Conservation (phyloP, 2,888 invertebrate species). For the Parnassius orleans region DNA sequence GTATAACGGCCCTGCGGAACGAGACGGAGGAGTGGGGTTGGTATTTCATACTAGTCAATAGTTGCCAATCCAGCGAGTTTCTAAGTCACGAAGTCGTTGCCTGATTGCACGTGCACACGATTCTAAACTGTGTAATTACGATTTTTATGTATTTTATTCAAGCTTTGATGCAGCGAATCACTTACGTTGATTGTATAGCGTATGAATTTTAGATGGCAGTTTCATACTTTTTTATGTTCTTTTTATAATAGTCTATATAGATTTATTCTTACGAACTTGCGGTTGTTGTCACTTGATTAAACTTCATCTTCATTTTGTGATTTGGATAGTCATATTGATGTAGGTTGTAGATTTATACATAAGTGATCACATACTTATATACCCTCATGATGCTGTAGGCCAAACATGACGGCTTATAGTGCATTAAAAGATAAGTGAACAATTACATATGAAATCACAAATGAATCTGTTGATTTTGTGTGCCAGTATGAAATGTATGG, state of each 20-base stretch:
- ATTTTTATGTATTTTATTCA: conserved; percentile 37
- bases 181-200: conserved; percentile 31
- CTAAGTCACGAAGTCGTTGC: conserved; percentile 37
- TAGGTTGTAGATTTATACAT: no score
- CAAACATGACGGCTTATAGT: no score
- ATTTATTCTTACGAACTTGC: no score
- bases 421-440: no score
- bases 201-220: conserved; percentile 27
- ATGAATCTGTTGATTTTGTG: no score
- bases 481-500: no score
- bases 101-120: conserved; percentile 36
- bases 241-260: not conserved
- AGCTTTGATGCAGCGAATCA: conserved; percentile 38
- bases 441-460: no score
- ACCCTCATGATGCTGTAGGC: no score
- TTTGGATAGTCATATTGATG: no score
- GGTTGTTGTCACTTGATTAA: no score
- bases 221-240: not conserved
- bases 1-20: not conserved
- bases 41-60: conserved; percentile 19
- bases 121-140: conserved; percentile 37
- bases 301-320: no score
- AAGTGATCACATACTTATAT: no score
- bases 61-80: conserved; percentile 39
- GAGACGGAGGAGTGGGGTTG: conserved; percentile 4